Base-by-base conservation (phyloP, 2,113 vertebrate genomes). In the Toxotes chatareus region DNA sequence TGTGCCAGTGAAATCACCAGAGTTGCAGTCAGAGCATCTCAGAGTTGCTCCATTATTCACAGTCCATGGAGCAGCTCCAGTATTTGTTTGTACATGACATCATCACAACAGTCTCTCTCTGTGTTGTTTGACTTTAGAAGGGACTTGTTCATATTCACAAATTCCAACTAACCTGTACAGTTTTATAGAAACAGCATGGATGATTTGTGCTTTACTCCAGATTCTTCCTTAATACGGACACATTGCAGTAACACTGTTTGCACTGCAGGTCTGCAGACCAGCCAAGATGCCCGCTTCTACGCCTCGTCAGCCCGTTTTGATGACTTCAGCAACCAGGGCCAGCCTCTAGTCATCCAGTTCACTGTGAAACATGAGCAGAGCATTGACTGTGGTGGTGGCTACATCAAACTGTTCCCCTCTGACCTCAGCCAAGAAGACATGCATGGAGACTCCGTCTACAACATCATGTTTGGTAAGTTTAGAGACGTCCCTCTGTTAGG, bases 311-410 rank as follows among this genome's bases (percentile, higher is more conserved):
- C 94, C 19, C 96, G 94, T 51, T 96, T 96, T 86, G 88, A 95
- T 42, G 94, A 94, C 11, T 93, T 96, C 91, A 95, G 83, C 91
- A 96, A 96, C 91, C 86, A 95, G 75, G 95, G 92, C 23, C 75
- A 96, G 89, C 93, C 90, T 42, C 90, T 96, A 36, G 92, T 96
- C 80, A 83, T 96, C 70, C 89, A 96, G 84, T 97, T 96, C 88
- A 93, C 92, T 51, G 95, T 96, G 74, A 99, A 97, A 87, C 95
- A 96, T 1, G 94, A 97, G 86, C 95, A 97, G 86, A 96, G 76
- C 32, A 91, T 96, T 2, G 94, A 97, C 88, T 96, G 96, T 59
- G 94, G 96, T 27, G 95, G 96, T 3, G 93, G 95, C 68, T 96
- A 93, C 73, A 72, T 95, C 60, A 95, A 96, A 87, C 93, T 97